phyloP scores from a whole-genome alignment of 2,888 invertebrate species.

The Drosophila emarginata region DNA sequence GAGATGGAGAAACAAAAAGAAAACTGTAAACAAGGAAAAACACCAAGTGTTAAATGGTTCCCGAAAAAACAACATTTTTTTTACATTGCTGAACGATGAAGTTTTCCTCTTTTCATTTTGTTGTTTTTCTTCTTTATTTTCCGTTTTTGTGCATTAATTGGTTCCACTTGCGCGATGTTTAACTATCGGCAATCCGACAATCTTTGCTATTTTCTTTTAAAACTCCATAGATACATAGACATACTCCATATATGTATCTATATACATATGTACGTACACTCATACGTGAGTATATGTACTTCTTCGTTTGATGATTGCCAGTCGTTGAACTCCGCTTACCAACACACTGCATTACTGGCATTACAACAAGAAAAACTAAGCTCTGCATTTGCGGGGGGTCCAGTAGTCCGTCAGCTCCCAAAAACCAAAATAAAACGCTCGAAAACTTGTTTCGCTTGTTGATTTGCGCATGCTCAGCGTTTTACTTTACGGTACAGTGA shows the following conservation, averaged over 20 bases:
- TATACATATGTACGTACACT: not conserved
- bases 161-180: slow-evolving; percentile 69
- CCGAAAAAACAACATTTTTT: not conserved
- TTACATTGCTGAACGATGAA: slow-evolving; percentile 3
- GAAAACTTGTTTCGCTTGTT: slow-evolving; percentile 59
- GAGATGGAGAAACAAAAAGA: not conserved
- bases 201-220: slow-evolving; percentile 38
- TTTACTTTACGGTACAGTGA: slow-evolving; percentile 74
- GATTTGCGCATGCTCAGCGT: slow-evolving; percentile 70
- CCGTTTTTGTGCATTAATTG: slow-evolving; percentile 55
- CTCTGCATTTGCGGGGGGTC: slow-evolving; percentile 42
- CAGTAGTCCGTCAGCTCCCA: not conserved
- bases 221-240: not conserved
- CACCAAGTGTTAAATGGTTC: slow-evolving; percentile 45
- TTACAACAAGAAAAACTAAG: slow-evolving; percentile 1
- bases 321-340: slow-evolving; percentile 56
- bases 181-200: slow-evolving; percentile 49
- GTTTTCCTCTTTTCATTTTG: slow-evolving; percentile 46
- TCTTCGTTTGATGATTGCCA: slow-evolving; percentile 20
- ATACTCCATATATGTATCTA: no score
- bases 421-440: slow-evolving; percentile 35
- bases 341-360: not conserved
- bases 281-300: slow-evolving; percentile 1
- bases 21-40: slow-evolving; percentile 53
- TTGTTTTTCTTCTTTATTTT: slow-evolving; percentile 32